A percentile compares a stretch with the other conserved stretches of the same genome.
Conservation (phyloP, 2,888 invertebrate species). For the Agrochola macilenta region DNA sequence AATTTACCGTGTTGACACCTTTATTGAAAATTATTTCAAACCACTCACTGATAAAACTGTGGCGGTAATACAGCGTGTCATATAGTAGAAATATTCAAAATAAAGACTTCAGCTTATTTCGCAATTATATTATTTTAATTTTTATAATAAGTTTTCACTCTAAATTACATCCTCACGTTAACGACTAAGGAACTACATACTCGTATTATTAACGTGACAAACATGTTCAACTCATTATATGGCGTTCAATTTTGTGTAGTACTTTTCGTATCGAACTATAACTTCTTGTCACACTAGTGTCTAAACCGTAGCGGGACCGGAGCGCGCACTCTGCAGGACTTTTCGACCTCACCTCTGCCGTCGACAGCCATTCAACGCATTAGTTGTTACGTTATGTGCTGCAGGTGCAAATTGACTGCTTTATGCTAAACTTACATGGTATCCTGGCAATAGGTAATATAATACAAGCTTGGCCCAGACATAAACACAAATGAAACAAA, state of each 20-base stretch:
- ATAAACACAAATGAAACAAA: no score
- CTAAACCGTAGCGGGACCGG: not conserved
- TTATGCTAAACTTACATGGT: not conserved
- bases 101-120: not conserved
- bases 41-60: not conserved
- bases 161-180: not conserved
- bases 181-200: not conserved
- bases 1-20: not conserved
- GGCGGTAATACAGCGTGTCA: not conserved
- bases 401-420: constrained; percentile 18
- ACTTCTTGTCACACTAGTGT: constrained; percentile 1
- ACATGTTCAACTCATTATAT: not conserved
- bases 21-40: not conserved
- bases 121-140: not conserved
- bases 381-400: constrained; percentile 1
- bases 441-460: not conserved
- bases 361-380: not conserved
- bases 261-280: not conserved
- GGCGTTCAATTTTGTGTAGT: not conserved
- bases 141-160: not conserved
- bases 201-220: not conserved
- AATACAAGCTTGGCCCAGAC: no score
- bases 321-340: not conserved
- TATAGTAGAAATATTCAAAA: not conserved
- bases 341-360: not conserved